Evolutionary conservation across 1,140 invertebrate genomes (phyloP), one percentile per base, ranked within the genome.

Genomic region (Diachasmimorpha longicaudata): DNA sequence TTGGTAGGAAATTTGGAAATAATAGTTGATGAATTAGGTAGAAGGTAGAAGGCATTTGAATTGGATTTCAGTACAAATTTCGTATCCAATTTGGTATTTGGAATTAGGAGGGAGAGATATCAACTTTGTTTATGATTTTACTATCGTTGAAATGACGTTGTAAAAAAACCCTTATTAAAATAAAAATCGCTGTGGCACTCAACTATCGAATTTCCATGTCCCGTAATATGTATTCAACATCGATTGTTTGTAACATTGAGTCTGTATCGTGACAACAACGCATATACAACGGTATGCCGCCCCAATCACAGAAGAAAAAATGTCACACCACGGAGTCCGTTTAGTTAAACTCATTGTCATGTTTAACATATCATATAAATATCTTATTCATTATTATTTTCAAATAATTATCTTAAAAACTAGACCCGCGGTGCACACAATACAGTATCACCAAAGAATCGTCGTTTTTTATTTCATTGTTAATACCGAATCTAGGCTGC

Each of bases 271-370:
- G 79, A 80, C 80, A 83, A 68, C n/a, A 68, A 68, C 36, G 66
- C 79, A 83, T 74, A 74, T 72, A 85, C 80, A 86, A 79, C 87
- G 88, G 90, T 91, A 91, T 91, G 91, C 89, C 89, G 91, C 91
- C 91, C 91, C 91, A 92, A 91, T 91, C 92, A 92, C 92, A 92
- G 90, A 90, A 90, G 90, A 90, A 92, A 92, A 92, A 92, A 92
- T 92, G 92, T 92, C 92, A 92, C 91, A 92, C 82, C 79, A 87
- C 84, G 85, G 81, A 80, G 85, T 79, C 71, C 82, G 80, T 82
- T 84, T 86, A 69, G 79, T 74, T 75, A 52, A 77, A 58, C 74
- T 77, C 76, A 75, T 52, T 58, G 72, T 79, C 77, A 73, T 79
- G 70, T 74, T 67, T 16, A 31, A 11, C 74, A 48, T 77, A 73